These are phyloP conservation scores for Aegotheles bennettii DNA, from an alignment of 2,113 vertebrate genomes.

Conservation along the genomic window DNA sequence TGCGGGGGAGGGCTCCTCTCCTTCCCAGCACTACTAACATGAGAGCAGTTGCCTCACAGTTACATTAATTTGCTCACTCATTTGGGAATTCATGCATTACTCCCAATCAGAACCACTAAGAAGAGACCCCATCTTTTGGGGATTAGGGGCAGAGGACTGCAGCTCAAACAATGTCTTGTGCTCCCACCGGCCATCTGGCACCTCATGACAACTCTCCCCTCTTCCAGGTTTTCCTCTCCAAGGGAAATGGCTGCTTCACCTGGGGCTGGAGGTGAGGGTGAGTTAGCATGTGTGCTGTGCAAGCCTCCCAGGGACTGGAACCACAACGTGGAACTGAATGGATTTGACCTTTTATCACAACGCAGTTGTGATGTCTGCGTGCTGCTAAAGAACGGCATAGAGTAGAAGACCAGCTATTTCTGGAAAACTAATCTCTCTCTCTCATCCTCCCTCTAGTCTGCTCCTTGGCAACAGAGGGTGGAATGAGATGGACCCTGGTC, in stretches of 20 bases:
- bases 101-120: not conserved
- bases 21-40: rapidly evolving
- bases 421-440: not conserved
- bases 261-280: not conserved
- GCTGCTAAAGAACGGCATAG: rapidly evolving
- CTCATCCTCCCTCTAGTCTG: not conserved
- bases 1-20: not conserved
- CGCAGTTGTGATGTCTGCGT: rapidly evolving
- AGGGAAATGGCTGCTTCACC: not conserved
- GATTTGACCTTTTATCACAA: not conserved
- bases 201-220: not conserved
- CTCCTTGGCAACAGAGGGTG: not conserved
- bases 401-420: not conserved
- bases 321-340: not conserved
- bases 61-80: not conserved
- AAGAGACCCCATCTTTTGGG: not conserved
- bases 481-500: not conserved
- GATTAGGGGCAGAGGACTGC: too few species aligned
- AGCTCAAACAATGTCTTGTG: rapidly evolving
- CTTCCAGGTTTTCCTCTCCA: not conserved
- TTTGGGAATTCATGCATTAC: not conserved
- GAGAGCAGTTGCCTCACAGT: not conserved
- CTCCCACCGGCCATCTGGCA: rapidly evolving
- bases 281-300: not conserved
- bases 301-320: not conserved